Conservation (phyloP, 2,888 invertebrate species). For the Dioctria linearis region DNA sequence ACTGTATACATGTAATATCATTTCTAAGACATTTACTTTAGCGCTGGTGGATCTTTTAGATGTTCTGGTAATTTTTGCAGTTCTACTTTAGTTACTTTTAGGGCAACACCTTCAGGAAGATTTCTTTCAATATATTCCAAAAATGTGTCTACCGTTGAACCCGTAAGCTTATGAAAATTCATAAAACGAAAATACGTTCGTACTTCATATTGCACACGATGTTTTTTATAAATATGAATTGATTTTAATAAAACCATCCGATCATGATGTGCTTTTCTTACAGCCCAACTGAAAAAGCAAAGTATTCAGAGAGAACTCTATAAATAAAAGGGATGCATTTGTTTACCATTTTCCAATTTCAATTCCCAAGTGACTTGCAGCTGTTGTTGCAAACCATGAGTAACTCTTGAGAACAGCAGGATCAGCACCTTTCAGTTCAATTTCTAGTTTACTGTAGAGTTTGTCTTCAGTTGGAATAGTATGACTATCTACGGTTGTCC, state of each 20-base stretch:
- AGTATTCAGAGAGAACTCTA: no score
- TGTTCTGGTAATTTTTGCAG: conserved; percentile 75
- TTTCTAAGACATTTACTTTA: not conserved
- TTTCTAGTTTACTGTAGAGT: conserved; percentile 84
- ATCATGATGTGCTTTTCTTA: conserved; percentile 81
- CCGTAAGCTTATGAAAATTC: conserved; percentile 88
- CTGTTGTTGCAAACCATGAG: conserved; percentile 84
- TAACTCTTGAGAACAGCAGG: conserved; percentile 91
- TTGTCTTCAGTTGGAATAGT: conserved; percentile 74
- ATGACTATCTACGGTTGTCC: conserved; percentile 27
- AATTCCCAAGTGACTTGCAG: conserved; percentile 87
- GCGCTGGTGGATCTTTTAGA: conserved; percentile 70
- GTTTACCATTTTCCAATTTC: conserved; percentile 80
- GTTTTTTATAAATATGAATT: conserved; percentile 93
- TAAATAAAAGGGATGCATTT: conserved; percentile 11
- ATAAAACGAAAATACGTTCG: conserved; percentile 92
- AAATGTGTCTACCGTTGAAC: conserved; percentile 95
- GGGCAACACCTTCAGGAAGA: conserved; percentile 96
- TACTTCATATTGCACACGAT: conserved; percentile 95
- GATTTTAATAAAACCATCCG: conserved; percentile 88
- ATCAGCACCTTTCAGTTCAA: conserved; percentile 92
- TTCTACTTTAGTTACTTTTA: conserved; percentile 89
- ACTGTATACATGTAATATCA: not conserved
- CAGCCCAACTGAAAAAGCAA: conserved; percentile 78
- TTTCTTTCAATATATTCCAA: conserved; percentile 97